Percentiles rank a stretch among this genome's conserved stretches.
phyloP scores from a whole-genome alignment of 2,113 vertebrate species.

The Mustela nigripes region DNA sequence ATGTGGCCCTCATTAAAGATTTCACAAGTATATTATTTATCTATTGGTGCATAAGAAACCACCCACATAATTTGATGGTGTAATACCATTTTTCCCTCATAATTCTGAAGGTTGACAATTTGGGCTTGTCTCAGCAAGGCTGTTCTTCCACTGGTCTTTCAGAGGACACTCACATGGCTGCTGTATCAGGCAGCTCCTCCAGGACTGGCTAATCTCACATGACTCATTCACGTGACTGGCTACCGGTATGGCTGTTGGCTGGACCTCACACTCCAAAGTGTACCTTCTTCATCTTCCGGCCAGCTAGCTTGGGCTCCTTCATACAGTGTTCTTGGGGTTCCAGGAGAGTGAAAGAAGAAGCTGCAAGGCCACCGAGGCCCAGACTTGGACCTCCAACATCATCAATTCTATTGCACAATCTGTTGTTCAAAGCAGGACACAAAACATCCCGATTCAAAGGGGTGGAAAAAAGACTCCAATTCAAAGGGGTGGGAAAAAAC shows the following conservation, averaged over 20 bases:
- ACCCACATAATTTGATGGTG: neutral
- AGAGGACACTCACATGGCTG: neutral
- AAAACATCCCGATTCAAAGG: neutral
- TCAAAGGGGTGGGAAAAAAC: neutral
- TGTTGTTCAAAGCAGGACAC: neutral
- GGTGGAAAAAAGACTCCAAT: neutral
- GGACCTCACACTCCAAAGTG: neutral
- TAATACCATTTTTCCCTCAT: neutral
- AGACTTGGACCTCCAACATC: neutral
- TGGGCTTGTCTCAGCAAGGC: neutral
- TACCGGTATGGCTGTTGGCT: neutral
- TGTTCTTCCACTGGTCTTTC: neutral
- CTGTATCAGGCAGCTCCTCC: neutral
- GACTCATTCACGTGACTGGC: neutral
- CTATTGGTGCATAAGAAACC: neutral
- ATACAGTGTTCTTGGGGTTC: neutral
- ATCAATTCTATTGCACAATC: too few species aligned
- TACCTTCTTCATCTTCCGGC: neutral
- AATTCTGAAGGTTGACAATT: neutral
- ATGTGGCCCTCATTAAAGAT: neutral
- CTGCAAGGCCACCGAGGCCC: neutral
- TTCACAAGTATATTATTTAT: neutral
- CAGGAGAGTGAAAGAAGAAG: neutral
- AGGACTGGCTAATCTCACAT: accelerated
- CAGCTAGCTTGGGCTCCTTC: neutral